These are phyloP conservation scores for Bombus breviceps DNA, from an alignment of 1,140 invertebrate species.

Conservation along the genomic window DNA sequence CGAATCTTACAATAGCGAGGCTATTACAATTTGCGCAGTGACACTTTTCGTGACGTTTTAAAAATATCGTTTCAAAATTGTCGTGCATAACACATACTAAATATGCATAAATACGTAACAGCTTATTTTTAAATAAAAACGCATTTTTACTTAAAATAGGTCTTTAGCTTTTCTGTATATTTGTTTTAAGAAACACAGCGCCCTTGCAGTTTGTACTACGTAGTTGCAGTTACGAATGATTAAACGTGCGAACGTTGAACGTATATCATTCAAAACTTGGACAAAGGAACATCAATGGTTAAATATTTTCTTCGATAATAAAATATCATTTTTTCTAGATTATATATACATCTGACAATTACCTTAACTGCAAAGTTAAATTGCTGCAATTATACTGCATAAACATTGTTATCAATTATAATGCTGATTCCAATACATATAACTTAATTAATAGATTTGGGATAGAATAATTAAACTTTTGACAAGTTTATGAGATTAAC, in stretches of 20 bases:
- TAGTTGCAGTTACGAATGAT: background rate
- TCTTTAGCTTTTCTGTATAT: too few relatives aligned
- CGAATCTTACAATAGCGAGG: conserved; percentile 34
- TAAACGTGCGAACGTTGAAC: background rate
- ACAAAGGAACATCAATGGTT: background rate
- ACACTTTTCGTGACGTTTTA: conserved; percentile 8
- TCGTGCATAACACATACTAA: too few relatives aligned
- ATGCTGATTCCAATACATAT: background rate
- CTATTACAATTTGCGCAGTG: conserved; percentile 64
- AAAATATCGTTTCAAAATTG: background rate
- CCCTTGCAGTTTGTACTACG: background rate
- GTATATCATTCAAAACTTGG: background rate
- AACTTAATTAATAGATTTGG: background rate
- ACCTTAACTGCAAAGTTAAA: background rate
- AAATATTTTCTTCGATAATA: background rate
- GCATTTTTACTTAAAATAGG: too few relatives aligned
- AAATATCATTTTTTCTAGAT: background rate
- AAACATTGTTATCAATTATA: background rate
- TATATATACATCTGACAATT: background rate
- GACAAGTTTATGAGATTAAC: background rate
- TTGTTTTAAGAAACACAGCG: background rate
- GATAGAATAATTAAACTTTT: background rate
- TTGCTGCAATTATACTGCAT: background rate
- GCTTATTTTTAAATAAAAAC: background rate
- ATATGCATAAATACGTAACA: background rate